Percentiles rank a stretch among this genome's conserved stretches.
phyloP scores from a whole-genome alignment of 2,797 vertebrate genomes.

The Tympanoctomys barrerae region DNA sequence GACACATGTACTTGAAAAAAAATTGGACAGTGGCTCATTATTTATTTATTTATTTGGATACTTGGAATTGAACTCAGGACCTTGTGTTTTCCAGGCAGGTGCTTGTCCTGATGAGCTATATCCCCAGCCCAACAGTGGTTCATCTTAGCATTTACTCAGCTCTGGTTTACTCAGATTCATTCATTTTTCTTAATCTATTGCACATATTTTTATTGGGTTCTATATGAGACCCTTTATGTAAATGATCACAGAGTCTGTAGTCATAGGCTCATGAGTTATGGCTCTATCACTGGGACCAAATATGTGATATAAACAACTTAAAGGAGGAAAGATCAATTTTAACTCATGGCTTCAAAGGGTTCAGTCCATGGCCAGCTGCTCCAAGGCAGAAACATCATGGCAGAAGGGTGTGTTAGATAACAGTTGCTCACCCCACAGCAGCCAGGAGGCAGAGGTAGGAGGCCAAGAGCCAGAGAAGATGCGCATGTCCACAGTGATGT shows the following conservation, averaged over 20 bases:
- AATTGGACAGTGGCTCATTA: too few relatives aligned
- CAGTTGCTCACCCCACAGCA: background rate
- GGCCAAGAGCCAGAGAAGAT: background rate
- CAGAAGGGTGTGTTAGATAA: background rate
- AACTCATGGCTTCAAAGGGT: background rate
- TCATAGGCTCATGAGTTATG: background rate
- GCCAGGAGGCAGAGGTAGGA: background rate
- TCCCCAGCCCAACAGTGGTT: background rate
- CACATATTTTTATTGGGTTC: background rate
- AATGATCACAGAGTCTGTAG: background rate
- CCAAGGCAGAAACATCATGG: background rate
- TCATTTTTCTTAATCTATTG: background rate
- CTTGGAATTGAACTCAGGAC: too few relatives aligned
- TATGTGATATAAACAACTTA: background rate
- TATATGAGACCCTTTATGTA: background rate
- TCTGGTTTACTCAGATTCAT: accelerated
- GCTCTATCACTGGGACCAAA: background rate
- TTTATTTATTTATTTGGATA: too few relatives aligned
- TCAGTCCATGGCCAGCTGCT: background rate
- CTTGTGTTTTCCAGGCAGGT: too few relatives aligned
- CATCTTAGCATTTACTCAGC: background rate
- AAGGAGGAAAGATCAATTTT: background rate
- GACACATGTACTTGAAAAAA: too few relatives aligned
- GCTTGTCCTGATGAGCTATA: too few relatives aligned
- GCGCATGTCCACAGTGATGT: background rate